A percentile compares a stretch with the other conserved stretches of the same genome.
These are phyloP conservation scores for Enteromius fasciolatus DNA, from an alignment of 2,797 vertebrate species.

Conservation along the genomic window DNA sequence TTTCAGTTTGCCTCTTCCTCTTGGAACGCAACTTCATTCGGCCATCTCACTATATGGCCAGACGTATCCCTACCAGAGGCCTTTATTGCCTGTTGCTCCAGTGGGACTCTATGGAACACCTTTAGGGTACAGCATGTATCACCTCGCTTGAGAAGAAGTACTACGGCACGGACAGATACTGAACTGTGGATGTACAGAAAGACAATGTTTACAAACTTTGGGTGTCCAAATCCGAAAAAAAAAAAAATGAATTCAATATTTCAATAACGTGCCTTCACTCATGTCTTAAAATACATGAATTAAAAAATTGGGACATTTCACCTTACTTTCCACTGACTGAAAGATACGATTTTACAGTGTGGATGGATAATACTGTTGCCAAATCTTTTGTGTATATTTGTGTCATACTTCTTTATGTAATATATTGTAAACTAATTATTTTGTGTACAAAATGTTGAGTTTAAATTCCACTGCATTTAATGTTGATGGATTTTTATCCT, in stretches of 20 bases:
- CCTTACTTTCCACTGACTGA: conserved; percentile 22
- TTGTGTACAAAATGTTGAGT: conserved; percentile 35
- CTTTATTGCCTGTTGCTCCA: conserved; percentile 88
- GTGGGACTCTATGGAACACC: conserved; percentile 92
- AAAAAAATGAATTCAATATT: not conserved
- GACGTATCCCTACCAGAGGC: conserved; percentile 86
- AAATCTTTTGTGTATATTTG: conserved; percentile 36
- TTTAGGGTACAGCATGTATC: conserved; percentile 95
- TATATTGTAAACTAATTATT: conserved; percentile 51
- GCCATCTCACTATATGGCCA: conserved; percentile 90
- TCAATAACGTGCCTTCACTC: conserved; percentile 26
- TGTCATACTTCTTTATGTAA: conserved; percentile 54
- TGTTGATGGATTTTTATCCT: conserved; percentile 15
- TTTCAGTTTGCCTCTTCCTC: conserved; percentile 89
- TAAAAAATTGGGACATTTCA: conserved; percentile 18
- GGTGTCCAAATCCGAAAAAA: not conserved
- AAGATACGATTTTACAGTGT: conserved; percentile 15
- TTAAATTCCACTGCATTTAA: conserved; percentile 8
- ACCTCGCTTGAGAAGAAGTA: conserved; percentile 78
- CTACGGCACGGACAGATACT: conserved; percentile 8
- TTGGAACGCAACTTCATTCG: conserved; percentile 84
- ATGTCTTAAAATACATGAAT: conserved; percentile 27
- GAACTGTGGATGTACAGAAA: conserved; percentile 41
- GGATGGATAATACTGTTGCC: conserved; percentile 18
- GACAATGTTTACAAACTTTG: conserved; percentile 39